phyloP scores from a whole-genome alignment of 1,140 invertebrate species.

The Drosophila pseudoobscura region DNA sequence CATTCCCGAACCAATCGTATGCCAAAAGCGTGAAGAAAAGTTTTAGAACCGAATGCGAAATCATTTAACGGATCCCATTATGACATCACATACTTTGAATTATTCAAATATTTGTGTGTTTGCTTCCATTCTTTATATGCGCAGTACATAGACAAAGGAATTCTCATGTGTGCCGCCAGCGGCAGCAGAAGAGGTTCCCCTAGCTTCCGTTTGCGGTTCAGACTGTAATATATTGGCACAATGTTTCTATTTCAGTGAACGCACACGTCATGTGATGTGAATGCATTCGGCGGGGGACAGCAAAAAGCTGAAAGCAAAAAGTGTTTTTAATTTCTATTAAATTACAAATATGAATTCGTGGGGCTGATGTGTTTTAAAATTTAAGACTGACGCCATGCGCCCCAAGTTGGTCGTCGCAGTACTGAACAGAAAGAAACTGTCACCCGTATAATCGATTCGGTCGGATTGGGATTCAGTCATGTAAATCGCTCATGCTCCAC shows the following conservation, averaged over 20 bases:
- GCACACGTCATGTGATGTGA: conserved; percentile 73
- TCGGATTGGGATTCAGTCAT: conserved; percentile 22
- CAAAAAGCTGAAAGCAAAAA: conserved; percentile 15
- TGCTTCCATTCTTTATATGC: conserved; percentile 45
- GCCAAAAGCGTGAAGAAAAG: conserved; percentile 63
- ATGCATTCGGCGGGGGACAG: conserved; percentile 13
- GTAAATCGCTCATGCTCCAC: conserved; percentile 45
- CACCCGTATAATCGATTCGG: conserved; percentile 9
- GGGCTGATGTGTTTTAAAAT: conserved; percentile 13
- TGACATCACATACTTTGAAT: conserved; percentile 78
- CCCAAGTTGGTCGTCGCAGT: conserved; percentile 15
- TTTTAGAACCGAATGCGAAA: conserved; percentile 22
- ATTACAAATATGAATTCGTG: conserved; percentile 45
- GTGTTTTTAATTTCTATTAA: conserved; percentile 54
- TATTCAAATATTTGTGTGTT: conserved; percentile 66
- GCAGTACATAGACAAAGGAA: conserved; percentile 30
- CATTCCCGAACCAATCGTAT: conserved; percentile 25
- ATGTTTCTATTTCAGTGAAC: conserved; percentile 72
- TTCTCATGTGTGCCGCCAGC: conserved; percentile 20
- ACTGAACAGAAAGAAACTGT: not conserved
- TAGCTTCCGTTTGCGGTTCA: conserved; percentile 33
- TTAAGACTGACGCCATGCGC: conserved; percentile 27
- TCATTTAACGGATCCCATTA: conserved; percentile 45
- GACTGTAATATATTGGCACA: conserved; percentile 46
- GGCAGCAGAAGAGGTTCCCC: conserved; percentile 1